phyloP scores from a whole-genome alignment of 2,113 vertebrate genomes.

The Vanacampus margaritifer region DNA sequence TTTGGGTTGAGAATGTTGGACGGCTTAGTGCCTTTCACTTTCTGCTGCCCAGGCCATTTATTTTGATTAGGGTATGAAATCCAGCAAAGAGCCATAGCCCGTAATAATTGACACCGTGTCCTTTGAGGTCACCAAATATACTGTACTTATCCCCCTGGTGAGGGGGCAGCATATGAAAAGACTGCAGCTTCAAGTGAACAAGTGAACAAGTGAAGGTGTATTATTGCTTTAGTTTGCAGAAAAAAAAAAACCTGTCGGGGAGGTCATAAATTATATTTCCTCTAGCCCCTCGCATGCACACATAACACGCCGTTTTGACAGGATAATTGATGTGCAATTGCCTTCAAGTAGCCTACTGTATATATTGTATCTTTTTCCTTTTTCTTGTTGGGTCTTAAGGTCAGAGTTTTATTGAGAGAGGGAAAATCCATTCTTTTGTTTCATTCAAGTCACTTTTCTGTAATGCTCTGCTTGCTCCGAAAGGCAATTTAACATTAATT shows the following conservation, averaged over 20 bases:
- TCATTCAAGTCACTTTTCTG: not conserved
- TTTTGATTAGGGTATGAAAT: conserved; percentile 79
- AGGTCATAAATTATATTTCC: conserved; percentile 63
- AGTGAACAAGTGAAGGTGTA: conserved; percentile 52
- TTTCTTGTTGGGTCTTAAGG: conserved; percentile 33
- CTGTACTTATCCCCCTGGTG: conserved; percentile 48
- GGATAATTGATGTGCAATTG: conserved; percentile 67
- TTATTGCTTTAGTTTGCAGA: conserved; percentile 67
- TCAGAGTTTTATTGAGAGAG: not conserved
- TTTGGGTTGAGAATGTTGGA: conserved; percentile 60
- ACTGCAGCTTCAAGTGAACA: conserved; percentile 44
- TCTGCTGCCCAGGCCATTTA: conserved; percentile 76
- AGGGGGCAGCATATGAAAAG: conserved; percentile 56
- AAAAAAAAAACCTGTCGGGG: conserved; percentile 39
- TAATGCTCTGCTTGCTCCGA: not conserved
- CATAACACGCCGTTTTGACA: conserved; percentile 43
- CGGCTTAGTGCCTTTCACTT: conserved; percentile 66
- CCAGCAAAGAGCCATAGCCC: conserved; percentile 51
- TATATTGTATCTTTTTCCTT: conserved; percentile 34
- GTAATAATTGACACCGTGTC: conserved; percentile 73
- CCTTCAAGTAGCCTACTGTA: conserved; percentile 33
- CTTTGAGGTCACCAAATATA: conserved; percentile 64
- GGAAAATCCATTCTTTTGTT: not conserved
- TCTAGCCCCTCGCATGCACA: conserved; percentile 3
- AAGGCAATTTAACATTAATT: not conserved